Evolutionary conservation across 2,888 invertebrate genomes (phyloP), one percentile per base, ranked within the genome.

Genomic region (Chirona hameri): DNA sequence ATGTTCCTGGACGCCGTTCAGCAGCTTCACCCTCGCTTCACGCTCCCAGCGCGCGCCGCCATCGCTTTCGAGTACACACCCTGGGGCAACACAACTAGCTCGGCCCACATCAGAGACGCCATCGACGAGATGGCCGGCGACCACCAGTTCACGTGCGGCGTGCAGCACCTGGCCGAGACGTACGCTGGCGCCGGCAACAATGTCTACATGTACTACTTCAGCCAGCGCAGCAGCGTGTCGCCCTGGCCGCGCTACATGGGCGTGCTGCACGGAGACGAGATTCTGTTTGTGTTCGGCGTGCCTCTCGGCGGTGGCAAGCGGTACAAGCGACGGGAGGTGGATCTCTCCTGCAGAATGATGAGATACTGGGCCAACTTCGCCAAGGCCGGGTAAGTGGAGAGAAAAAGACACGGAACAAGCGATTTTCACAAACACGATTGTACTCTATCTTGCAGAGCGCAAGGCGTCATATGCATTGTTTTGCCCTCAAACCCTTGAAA

Each of bases 331-430:
- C 29, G 5, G 31, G 93, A 92, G 86, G 97, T 95, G 86, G 97
- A 98, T 86, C 92, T 98, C 85, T 94, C 95, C 87, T 92, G 91
- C 87, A 91, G 94, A 85, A 93, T 98, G 88, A 97, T 98, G 97
- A 91, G 93, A 88, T 97, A 96, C 88, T 98, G 97, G 97, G 94
- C 96, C 3, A 97, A 98, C 89, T 98, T 97, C 88, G 97, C 97
- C 81, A 94, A 95, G 90, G 94, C 95, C 85, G 97, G 96, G 96
- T 96, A 89, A 89, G 91, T 82, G 15, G n/a, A n/a, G n/a, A n/a
- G n/a, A n/a, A n/a, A n/a, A n/a, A n/a, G n/a, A n/a, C n/a, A n/a
- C n/a, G n/a, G n/a, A n/a, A n/a, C n/a, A n/a, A n/a, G n/a, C n/a
- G n/a, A 52, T 52, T 52, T 52, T 52, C 52, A n/a, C n/a, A n/a